A percentile compares a stretch with the other conserved stretches of the same genome.
Conservation (phyloP, 2,888 invertebrate species). For the Erpobdella octoculata region DNA sequence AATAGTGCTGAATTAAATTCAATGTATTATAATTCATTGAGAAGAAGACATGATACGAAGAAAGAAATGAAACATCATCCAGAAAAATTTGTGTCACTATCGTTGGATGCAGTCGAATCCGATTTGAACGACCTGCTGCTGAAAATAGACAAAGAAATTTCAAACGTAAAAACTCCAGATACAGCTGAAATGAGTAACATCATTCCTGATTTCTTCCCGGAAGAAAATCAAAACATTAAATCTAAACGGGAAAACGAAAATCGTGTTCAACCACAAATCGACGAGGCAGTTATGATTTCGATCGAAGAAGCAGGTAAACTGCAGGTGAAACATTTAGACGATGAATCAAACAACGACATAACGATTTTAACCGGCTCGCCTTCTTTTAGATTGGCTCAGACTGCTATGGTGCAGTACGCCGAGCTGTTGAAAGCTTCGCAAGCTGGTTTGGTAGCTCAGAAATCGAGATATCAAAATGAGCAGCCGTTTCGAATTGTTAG, state of each 20-base stretch:
- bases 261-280: background rate
- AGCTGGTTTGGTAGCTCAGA: conserved; percentile 22
- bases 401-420: conserved; percentile 37
- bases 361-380: conserved; percentile 23
- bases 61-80: background rate
- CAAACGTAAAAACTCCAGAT: conserved; percentile 37
- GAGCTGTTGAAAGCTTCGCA: conserved; percentile 35
- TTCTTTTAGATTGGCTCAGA: conserved; percentile 35
- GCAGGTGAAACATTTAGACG: background rate
- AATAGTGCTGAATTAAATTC: no score
- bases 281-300: background rate
- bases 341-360: background rate
- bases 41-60: no score
- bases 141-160: conserved; percentile 35
- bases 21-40: no score
- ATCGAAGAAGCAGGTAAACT: background rate
- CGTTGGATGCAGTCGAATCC: background rate
- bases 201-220: background rate
- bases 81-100: background rate
- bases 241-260: background rate
- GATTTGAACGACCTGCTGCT: background rate
- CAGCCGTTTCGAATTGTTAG: background rate
- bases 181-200: conserved; percentile 28
- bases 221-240: background rate
- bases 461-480: background rate